phyloP scores from a whole-genome alignment of 2,797 vertebrate species.

The Austrolebias charrua region DNA sequence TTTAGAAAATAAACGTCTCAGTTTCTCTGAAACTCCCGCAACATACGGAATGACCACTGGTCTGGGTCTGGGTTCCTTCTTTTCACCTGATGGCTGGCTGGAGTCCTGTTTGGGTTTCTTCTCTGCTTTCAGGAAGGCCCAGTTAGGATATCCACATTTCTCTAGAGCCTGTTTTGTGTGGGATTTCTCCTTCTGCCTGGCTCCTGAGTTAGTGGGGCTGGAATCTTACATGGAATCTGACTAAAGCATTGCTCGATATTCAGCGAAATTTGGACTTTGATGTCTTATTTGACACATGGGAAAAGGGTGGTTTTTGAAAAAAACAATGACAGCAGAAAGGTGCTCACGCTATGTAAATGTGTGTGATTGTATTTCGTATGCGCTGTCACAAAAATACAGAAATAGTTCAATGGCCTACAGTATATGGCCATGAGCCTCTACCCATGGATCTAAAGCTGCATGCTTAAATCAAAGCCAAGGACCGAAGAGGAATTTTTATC shows the following conservation, averaged over 20 bases:
- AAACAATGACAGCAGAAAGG: constrained; percentile 22
- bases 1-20: too few species aligned
- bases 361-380: constrained; percentile 21
- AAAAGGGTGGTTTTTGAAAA: neutral
- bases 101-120: too few species aligned
- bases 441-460: constrained; percentile 21
- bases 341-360: constrained; percentile 29
- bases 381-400: constrained; percentile 27
- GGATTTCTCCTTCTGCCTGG: too few species aligned
- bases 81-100: too few species aligned
- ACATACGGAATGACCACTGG: too few species aligned
- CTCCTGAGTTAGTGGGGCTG: too few species aligned
- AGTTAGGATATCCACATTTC: too few species aligned
- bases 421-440: constrained; percentile 47
- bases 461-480: constrained; percentile 58
- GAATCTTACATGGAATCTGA: constrained; percentile 31
- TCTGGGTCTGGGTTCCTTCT: too few species aligned
- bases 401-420: constrained; percentile 36
- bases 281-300: neutral
- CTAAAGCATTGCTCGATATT: constrained; percentile 23
- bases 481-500: constrained; percentile 55
- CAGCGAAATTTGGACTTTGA: constrained; percentile 2
- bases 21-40: too few species aligned
- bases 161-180: too few species aligned
- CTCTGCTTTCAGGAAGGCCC: too few species aligned